Evolutionary conservation across 2,888 invertebrate species (phyloP), one percentile per base, ranked within the genome.

Genomic region (Apotomis turbidana): DNA sequence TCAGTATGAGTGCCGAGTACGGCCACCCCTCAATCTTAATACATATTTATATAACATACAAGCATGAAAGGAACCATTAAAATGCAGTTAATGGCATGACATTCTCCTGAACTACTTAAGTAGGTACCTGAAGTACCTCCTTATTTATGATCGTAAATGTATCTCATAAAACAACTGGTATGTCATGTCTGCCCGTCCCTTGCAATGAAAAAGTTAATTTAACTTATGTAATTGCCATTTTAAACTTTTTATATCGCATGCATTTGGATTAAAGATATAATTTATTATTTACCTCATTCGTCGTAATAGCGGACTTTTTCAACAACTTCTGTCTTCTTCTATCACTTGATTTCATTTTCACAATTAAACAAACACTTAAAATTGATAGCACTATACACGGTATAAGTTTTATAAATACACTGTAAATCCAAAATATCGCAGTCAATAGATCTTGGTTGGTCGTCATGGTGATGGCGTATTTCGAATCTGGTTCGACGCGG

Each of bases 361-460:
- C 89, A 75, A 97, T 97, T 73, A 97, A 90, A 77, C 96, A 94
- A 67, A 96, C 94, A 84, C 97, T 97, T 77, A 97, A 92, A 79
- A 97, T 95, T 0, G 98, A 98, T 64, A 99, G 90, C 46, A 97
- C 96, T 81, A 97, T 93, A 88, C 98, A 98, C 0, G 99, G 99
- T 79, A 98, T 96, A 66, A 99, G 93, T 90, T 99, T 99, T 78
- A 98, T 96, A 73, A 98, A 95, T 52, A 98, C 97, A 85, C 98
- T 97, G 89, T 98, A 98, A 80, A 98, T 96, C 96, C 97, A 97
- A 85, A 98, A 97, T 88, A 97, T 98, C 27, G 97, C 94, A 66
- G 94, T 95, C 75, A 95, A 90, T 67, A 96, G 88, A 41, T 93
- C 90, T 80, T 94, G 94, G 81, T 95, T 95, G 76, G 93, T 94